Base-by-base conservation (phyloP, 1,140 invertebrate genomes). In the Drosophila guanche region DNA sequence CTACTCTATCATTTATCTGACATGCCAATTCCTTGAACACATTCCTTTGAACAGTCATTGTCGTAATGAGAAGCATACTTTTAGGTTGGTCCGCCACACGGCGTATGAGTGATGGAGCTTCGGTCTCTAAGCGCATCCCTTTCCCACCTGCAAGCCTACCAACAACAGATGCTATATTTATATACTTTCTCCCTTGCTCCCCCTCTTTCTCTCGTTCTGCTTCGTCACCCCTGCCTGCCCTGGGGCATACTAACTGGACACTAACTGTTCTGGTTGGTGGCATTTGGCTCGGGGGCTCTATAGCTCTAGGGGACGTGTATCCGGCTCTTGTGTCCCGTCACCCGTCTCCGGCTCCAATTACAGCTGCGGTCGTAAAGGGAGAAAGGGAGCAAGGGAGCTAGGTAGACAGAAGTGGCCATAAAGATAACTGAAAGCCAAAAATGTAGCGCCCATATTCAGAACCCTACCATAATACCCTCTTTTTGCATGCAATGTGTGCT, bases 401-500 rank as follows among this genome's bases (percentile, higher is more conserved):
- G 71, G 61, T 37, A 53, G 70, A 62, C 73, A 65, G 71, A 75
- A 76, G 51, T 70, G 45, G 67, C 75, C 66, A 81, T 86, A 85
- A 85, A 85, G 80, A 85, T 85, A 85, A 81, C 76, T 59, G 51
- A 71, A 46, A 85, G 80, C 76, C 80, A 65, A 85, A 80, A 85
- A 46, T 40, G 50, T 54, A 37, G 20, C 29, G 25, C 40, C 33
- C 33, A 37, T 20, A 10, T 37, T 10, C 33, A 12, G 3, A 12
- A 37, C 33, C 2, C 8, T 10, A 10, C 3, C 8, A 33, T 33
- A 33, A 33, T 33, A 33, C 33, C 33, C 33, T 33, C 8, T 48
- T 54, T 66, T 66, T 42, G 53, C 54, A 25, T 54, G 56, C 33
- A 14, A 27, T 45, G 33, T 42, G 16, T 20, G 16, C n/a, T n/a